phyloP scores from a whole-genome alignment of 2,888 invertebrate genomes.

The Agrypnus murinus region DNA sequence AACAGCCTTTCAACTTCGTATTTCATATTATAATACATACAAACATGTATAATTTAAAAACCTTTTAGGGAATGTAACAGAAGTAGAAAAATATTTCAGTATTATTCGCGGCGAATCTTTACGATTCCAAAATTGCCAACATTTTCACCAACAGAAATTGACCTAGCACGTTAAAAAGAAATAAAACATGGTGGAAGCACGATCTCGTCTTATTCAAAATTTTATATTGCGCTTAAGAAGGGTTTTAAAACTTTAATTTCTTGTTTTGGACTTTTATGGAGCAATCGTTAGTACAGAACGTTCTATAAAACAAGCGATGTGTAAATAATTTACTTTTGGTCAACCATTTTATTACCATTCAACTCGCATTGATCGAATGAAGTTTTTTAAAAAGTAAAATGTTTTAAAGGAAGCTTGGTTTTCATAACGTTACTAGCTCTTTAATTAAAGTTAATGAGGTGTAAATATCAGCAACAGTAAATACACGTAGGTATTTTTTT shows the following conservation, averaged over 20 bases:
- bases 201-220: constrained; percentile 34
- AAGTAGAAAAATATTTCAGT: constrained; percentile 18
- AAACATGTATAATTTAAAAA: background rate
- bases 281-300: background rate
- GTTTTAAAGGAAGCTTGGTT: background rate
- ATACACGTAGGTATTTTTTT: too few relatives aligned
- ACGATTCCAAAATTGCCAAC: constrained; percentile 30
- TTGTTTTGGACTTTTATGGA: constrained; percentile 29
- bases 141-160: constrained; percentile 22
- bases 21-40: too few relatives aligned
- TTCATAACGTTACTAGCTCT: background rate
- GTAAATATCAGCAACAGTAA: too few relatives aligned
- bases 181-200: constrained; percentile 25
- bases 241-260: constrained; percentile 10
- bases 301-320: constrained; percentile 8
- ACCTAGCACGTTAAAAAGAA: constrained; percentile 24
- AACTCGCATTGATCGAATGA: background rate
- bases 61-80: too few relatives aligned
- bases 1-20: too few relatives aligned
- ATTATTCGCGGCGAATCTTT: constrained; percentile 12
- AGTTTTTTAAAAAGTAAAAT: background rate
- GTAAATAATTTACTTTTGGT: constrained; percentile 11
- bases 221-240: constrained; percentile 25
- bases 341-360: constrained; percentile 8
- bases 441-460: too few relatives aligned